Percentiles rank a stretch among this genome's conserved stretches.
Evolutionary conservation across 2,113 vertebrate genomes (phyloP).

Genomic region (Zosterops hypoxanthus): DNA sequence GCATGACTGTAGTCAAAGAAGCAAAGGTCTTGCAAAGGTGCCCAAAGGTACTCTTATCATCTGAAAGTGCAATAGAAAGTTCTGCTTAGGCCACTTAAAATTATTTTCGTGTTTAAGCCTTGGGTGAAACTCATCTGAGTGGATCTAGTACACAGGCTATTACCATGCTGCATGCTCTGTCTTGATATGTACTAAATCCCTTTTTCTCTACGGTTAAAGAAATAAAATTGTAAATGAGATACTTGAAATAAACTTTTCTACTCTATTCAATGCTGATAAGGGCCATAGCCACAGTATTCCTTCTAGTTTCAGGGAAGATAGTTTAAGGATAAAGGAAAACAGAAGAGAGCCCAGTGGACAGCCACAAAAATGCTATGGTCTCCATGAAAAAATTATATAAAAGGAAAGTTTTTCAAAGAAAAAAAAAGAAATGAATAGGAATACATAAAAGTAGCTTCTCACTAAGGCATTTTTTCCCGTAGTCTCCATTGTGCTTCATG

Average conservation of each 20-base stretch:
- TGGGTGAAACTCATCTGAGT: neutral
- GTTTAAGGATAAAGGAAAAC: constrained; percentile 4
- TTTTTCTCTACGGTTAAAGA: neutral
- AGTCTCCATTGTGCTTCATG: neutral
- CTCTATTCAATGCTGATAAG: neutral
- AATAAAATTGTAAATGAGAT: constrained; percentile 18
- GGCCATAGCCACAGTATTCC: neutral
- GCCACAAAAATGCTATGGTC: neutral
- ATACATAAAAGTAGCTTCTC: neutral
- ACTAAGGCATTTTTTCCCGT: neutral
- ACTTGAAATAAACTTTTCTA: neutral
- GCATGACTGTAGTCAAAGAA: neutral
- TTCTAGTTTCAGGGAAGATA: constrained; percentile 14
- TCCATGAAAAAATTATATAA: neutral
- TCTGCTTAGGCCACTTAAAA: neutral
- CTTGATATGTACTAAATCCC: neutral
- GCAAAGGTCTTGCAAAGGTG: neutral
- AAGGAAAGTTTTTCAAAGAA: neutral
- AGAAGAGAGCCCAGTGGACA: neutral
- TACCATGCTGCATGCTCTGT: neutral
- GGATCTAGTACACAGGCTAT: neutral
- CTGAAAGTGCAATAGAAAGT: neutral
- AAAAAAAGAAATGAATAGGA: neutral
- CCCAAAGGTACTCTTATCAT: neutral
- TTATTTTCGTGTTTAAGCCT: neutral